Percentiles rank a stretch among this genome's conserved stretches.
These are phyloP conservation scores for Triops cancriformis DNA, from an alignment of 1,140 invertebrate genomes.

Conservation along the genomic window DNA sequence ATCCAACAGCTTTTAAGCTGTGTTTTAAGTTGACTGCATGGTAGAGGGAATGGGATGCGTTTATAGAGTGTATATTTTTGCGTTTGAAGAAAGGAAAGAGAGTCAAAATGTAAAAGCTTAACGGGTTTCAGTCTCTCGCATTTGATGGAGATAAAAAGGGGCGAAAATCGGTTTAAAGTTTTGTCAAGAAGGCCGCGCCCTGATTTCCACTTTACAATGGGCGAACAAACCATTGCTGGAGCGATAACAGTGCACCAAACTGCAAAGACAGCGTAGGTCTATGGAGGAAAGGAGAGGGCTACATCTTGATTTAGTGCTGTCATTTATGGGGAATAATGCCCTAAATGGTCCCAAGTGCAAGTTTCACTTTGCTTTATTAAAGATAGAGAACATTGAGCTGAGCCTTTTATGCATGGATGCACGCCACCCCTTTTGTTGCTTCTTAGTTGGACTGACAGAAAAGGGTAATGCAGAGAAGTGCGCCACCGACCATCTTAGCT, in stretches of 20 bases:
- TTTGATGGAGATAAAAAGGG: not conserved
- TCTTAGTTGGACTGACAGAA: not conserved
- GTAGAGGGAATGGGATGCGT: not conserved
- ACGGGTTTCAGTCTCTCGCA: not conserved
- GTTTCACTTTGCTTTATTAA: conserved; percentile 14
- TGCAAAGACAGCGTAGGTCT: not conserved
- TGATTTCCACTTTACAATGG: not conserved
- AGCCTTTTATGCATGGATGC: conserved; percentile 7
- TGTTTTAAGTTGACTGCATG: not conserved
- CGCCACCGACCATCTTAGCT: not conserved
- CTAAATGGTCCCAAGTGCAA: conserved; percentile 9
- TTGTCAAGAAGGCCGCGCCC: not conserved
- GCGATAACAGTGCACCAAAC: not conserved
- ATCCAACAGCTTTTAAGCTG: not conserved
- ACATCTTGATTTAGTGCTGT: conserved; percentile 5
- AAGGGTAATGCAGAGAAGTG: not conserved
- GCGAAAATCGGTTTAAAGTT: not conserved
- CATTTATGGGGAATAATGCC: conserved; percentile 6
- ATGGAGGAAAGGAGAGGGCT: not conserved
- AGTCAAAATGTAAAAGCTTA: too few relatives aligned
- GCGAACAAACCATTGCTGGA: not conserved
- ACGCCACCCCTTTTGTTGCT: conserved; percentile 7
- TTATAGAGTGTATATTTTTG: not conserved
- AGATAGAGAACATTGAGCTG: not conserved
- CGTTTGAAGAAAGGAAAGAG: not conserved